Evolutionary conservation across 1,140 invertebrate genomes (phyloP).

Genomic region (Carcinoscorpius rotundicauda): DNA sequence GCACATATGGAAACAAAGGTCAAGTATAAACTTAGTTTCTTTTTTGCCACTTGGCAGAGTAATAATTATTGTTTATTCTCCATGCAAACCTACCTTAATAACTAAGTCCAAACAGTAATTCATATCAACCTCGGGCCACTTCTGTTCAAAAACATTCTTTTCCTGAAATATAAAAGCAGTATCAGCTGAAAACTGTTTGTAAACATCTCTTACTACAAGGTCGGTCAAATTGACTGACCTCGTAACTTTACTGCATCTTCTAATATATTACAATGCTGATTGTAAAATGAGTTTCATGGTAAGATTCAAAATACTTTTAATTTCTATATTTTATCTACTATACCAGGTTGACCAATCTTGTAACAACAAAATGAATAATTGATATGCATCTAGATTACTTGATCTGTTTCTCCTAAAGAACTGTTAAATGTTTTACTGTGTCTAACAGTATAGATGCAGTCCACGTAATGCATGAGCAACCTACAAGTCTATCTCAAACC

Average conservation of each 20-base stretch:
- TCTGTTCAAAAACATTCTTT: constrained; percentile 35
- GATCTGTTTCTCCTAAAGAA: no score
- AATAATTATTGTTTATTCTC: background rate
- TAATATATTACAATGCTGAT: background rate
- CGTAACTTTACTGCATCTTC: constrained; percentile 39
- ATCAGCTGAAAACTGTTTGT: constrained; percentile 7
- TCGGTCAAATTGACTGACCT: constrained; percentile 9
- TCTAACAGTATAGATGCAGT: no score
- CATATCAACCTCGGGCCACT: constrained; percentile 67
- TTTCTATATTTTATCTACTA: no score
- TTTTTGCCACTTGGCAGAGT: background rate
- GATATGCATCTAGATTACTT: no score
- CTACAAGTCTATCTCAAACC: no score
- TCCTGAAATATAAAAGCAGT: constrained; percentile 26
- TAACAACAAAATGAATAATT: no score
- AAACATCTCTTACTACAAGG: constrained; percentile 3
- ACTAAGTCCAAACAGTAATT: constrained; percentile 49
- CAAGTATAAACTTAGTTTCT: background rate
- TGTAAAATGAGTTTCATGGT: no score
- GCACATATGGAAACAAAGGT: background rate
- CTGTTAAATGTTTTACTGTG: no score
- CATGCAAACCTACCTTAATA: constrained; percentile 41
- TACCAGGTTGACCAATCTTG: no score
- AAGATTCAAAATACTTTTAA: no score
- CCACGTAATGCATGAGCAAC: no score